phyloP scores from a whole-genome alignment of 2,797 vertebrate genomes.

The Periparus ater region DNA sequence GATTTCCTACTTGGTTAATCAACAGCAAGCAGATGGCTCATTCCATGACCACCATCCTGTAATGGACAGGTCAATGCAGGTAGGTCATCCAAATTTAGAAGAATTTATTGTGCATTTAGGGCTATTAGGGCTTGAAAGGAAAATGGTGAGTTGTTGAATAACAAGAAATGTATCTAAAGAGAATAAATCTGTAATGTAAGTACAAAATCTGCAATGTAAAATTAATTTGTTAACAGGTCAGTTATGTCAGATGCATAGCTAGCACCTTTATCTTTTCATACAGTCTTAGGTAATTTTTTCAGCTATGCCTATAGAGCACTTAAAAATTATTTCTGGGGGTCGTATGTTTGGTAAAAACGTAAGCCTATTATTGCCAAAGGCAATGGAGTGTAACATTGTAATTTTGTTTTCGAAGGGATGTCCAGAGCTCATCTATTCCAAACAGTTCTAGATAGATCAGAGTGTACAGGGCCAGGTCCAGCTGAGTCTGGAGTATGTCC shows the following conservation, averaged over 20 bases:
- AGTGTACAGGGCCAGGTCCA: background rate
- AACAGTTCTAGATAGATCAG: background rate
- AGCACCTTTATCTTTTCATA: background rate
- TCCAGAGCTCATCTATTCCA: background rate
- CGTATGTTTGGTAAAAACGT: background rate
- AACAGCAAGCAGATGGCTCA: slow-evolving; percentile 54
- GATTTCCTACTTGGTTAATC: slow-evolving; percentile 64
- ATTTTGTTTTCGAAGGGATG: background rate
- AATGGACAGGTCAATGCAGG: slow-evolving; percentile 71
- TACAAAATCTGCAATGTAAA: background rate
- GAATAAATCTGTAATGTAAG: background rate
- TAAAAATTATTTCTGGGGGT: background rate
- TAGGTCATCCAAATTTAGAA: background rate
- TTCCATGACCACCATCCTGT: slow-evolving; percentile 72
- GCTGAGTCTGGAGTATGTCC: fast-evolving
- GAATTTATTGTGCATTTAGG: background rate
- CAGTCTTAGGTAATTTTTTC: background rate
- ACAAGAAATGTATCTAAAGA: background rate
- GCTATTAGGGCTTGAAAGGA: background rate
- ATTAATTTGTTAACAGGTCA: background rate
- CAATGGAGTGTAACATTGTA: background rate
- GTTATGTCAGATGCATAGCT: background rate
- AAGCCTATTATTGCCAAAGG: background rate
- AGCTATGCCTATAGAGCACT: background rate
- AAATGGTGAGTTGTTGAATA: background rate